Base-by-base conservation (phyloP, 2,888 invertebrate species). In the Drosophila percnosoma region DNA sequence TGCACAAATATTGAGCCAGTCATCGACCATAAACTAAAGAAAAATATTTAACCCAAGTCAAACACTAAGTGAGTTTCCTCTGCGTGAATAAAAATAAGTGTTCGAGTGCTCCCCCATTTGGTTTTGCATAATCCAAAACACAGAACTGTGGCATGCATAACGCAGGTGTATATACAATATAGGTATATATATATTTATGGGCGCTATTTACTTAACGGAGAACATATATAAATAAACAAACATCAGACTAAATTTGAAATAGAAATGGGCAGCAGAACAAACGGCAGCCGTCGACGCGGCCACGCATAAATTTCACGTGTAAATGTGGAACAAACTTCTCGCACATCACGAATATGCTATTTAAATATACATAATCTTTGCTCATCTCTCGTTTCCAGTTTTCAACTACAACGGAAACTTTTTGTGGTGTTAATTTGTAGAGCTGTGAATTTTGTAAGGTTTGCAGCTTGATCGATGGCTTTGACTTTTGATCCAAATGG, bases 271-370 rank as follows among this genome's bases (percentile, higher is more conserved):
- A 65, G 38, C 53, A 75, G 59, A 65, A 38, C 27, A 62, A 45
- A 45, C 13, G 45, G 24, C 24, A 45, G 8, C 62, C 55, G 68
- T 51, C 54, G 55, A 51, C 70, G 70, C 68, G 51, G 72, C 73
- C 87, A 84, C 83, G 87, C 85, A 85, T 85, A 87, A 85, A 85
- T 85, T 81, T 85, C 81, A 74, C 87, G 75, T 83, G 88, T 79
- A 78, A 87, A 85, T 85, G 85, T 87, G 85, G 87, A 71, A 83
- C 85, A 85, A 82, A 77, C 68, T 78, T 73, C 78, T 55, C 64
- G 65, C 73, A 68, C 66, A 68, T 58, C 60, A 48, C 57, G 54
- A 45, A 54, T 59, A 54, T 59, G 40, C 45, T 51, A 67, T 76
- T 78, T 61, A 66, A 73, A 69, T 64, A 66, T 57, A 24, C 15